Conservation (phyloP, 2,797 vertebrate genomes). For the Aeoliscus strigatus region DNA sequence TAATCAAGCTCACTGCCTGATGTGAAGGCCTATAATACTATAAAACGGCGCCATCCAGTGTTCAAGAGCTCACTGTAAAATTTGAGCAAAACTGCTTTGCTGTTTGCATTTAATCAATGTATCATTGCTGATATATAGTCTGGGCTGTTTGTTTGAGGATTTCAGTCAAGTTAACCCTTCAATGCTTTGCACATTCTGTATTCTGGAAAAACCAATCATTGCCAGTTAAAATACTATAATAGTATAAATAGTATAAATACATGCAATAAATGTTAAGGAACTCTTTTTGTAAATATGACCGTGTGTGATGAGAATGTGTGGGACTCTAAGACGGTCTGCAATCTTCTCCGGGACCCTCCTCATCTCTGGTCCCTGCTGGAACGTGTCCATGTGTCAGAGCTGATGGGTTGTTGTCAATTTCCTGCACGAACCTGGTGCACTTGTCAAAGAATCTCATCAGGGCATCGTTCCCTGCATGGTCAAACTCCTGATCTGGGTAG, state of each 20-base stretch:
- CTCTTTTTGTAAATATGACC: conserved; percentile 57
- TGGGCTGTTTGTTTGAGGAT: no score
- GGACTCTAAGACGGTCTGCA: conserved; percentile 75
- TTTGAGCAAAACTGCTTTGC: neutral
- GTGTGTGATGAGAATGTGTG: conserved; percentile 68
- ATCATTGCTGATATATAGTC: no score
- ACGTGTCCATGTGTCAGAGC: conserved; percentile 83
- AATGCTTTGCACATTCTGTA: no score
- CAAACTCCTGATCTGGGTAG: conserved; percentile 72
- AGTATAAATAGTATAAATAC: no score
- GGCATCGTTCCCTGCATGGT: conserved; percentile 79
- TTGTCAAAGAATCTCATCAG: conserved; percentile 92
- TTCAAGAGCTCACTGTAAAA: conserved; percentile 7
- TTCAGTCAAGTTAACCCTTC: no score
- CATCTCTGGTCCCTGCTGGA: conserved; percentile 88
- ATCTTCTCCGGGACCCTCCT: conserved; percentile 81
- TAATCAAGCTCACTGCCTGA: no score
- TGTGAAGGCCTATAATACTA: conserved; percentile 1
- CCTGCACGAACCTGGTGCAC: conserved; percentile 80
- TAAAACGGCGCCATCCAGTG: conserved; percentile 39
- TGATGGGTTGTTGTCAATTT: conserved; percentile 78
- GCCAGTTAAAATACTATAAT: no score
- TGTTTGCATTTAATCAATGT: no score
- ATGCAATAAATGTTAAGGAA: no score
- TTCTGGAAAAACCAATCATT: no score